phyloP scores from a whole-genome alignment of 2,888 invertebrate genomes.

The Calliphora vomitoria region DNA sequence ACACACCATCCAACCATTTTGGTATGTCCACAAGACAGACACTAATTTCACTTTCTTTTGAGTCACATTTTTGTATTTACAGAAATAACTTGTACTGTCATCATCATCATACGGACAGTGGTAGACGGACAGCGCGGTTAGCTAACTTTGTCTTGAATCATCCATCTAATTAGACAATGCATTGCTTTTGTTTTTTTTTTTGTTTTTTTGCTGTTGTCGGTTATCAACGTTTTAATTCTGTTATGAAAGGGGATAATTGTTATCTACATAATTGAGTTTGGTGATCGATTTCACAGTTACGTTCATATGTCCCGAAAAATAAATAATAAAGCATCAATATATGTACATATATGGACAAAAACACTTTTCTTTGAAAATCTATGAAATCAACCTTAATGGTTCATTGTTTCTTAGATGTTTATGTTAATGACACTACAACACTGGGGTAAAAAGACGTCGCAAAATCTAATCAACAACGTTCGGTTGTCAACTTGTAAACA shows the following conservation, averaged over 20 bases:
- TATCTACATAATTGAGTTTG: conserved; percentile 28
- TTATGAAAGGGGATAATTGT: conserved; percentile 51
- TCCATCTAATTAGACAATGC: conserved; percentile 20
- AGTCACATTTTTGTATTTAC: conserved; percentile 59
- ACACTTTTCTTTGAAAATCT: too few species aligned
- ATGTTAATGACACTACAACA: too few species aligned
- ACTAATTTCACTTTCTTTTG: conserved; percentile 66
- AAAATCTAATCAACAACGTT: too few species aligned
- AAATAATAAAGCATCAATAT: not conserved
- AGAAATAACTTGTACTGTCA: conserved; percentile 3
- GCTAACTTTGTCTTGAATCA: conserved; percentile 29
- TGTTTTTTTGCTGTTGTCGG: conserved; percentile 8
- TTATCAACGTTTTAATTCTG: conserved; percentile 50
- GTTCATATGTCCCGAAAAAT: not conserved
- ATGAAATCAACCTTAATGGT: too few species aligned
- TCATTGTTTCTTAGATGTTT: too few species aligned
- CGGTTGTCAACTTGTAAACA: too few species aligned
- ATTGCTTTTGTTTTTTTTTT: conserved; percentile 25
- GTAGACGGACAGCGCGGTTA: conserved; percentile 19
- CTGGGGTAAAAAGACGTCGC: too few species aligned
- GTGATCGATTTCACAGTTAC: conserved; percentile 43
- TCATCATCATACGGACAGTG: not conserved
- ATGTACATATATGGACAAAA: not conserved
- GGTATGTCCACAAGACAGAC: not conserved
- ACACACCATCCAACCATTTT: not conserved